Base-by-base conservation (phyloP, 2,113 vertebrate species). In the Myrmecobius fasciatus region DNA sequence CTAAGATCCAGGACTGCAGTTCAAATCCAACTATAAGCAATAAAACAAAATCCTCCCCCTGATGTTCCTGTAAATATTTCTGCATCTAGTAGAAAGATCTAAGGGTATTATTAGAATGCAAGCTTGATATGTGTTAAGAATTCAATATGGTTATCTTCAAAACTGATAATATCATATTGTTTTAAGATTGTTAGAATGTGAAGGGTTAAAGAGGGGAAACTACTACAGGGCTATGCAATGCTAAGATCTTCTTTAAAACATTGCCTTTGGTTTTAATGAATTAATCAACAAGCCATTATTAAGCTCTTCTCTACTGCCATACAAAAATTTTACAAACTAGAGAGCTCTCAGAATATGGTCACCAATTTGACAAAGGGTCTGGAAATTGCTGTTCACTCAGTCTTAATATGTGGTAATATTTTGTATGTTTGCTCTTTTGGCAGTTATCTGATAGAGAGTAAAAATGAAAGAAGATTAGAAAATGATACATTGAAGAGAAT, bases 401-500 rank as follows among this genome's bases (percentile, higher is more conserved):
- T 43, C 67, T 83, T 83, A 83, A 83, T 83, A 83, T 83, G 20
- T 83, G n/a, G n/a, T n/a, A 83, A 43, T 83, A 43, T 83, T 83
- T 43, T 83, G 36, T 17, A 83, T 43, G 67, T 83, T 43, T 83
- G 67, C 67, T 83, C 1, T 83, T 83, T 83, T 83, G n/a, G 6
- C 67, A 83, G n/a, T 22, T 83, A 83, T 83, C 67, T 83, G 67
- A 83, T 83, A 83, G n/a, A 83, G 20, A 24, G 6, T 43, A 43
- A 83, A 83, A 83, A 83, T 83, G 67, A 83, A 83, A 83, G 67
- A 83, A 83, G n/a, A 83, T 43, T 83, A 43, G n/a, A 83, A 83
- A 83, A 83, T 83, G 67, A 83, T n/a, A 83, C n/a, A 83, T 83
- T 83, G 67, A 2, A 43, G 67, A 43, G n/a, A 83, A n/a, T 83